Conservation (phyloP, 2,888 invertebrate genomes). For the Morpho helenor region DNA sequence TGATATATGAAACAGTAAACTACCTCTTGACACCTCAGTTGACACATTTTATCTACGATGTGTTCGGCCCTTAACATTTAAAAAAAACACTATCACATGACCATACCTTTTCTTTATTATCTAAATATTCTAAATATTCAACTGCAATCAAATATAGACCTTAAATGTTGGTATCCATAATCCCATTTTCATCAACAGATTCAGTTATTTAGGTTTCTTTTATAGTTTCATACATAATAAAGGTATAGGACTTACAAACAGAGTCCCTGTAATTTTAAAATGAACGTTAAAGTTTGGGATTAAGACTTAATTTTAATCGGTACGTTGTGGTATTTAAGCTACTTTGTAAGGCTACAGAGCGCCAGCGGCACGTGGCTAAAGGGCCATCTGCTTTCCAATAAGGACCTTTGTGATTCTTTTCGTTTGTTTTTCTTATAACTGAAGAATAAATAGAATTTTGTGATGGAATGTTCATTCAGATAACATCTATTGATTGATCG, state of each 20-base stretch:
- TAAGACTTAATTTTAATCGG: conserved; percentile 10
- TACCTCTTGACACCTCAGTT: neutral
- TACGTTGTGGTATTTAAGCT: conserved; percentile 1
- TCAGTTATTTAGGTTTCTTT: neutral
- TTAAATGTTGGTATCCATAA: neutral
- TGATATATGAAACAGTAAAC: too few species aligned
- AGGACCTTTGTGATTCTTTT: conserved; percentile 35
- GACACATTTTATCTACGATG: neutral
- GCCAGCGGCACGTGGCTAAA: conserved; percentile 49
- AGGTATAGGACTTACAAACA: neutral
- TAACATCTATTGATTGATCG: conserved; percentile 25
- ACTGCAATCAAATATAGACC: neutral
- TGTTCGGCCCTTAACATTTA: neutral
- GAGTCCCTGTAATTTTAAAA: neutral
- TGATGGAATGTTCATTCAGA: conserved; percentile 36
- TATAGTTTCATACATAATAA: neutral
- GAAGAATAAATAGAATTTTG: conserved; percentile 34
- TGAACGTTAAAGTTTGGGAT: neutral
- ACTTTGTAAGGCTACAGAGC: conserved; percentile 29
- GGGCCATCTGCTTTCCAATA: conserved; percentile 57
- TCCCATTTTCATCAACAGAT: neutral
- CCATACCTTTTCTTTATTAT: neutral
- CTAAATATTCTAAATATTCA: neutral
- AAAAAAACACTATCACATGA: neutral
- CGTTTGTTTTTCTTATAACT: conserved; percentile 37